Conservation (phyloP, 2,888 invertebrate genomes). For the Rhingia campestris region DNA sequence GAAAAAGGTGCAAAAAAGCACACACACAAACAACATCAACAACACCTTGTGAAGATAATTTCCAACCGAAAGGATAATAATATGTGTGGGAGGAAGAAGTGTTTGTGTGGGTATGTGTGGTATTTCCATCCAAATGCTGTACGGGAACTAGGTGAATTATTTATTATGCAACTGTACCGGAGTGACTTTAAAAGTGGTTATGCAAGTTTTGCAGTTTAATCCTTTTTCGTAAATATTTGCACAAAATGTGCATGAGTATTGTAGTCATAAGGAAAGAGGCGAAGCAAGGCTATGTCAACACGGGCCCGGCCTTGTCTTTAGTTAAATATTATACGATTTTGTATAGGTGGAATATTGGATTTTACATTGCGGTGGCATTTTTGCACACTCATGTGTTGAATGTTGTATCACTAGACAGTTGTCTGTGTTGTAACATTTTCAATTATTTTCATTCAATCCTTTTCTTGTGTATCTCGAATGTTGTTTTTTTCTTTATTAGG, state of each 20-base stretch:
- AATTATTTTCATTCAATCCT: no score
- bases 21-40: not conserved
- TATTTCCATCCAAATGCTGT: not conserved
- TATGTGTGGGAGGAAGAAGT: slow-evolving; percentile 8
- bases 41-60: slow-evolving; percentile 22
- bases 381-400: no score
- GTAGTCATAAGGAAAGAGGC: no score
- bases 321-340: no score
- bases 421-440: no score
- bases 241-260: not conserved
- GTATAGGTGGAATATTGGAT: no score
- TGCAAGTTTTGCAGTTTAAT: not conserved
- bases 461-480: no score
- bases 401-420: no score
- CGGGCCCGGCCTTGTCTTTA: no score
- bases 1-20: not conserved
- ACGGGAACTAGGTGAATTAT: slow-evolving; percentile 15
- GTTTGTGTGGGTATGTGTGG: not conserved
- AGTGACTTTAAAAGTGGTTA: not conserved
- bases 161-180: slow-evolving; percentile 1
- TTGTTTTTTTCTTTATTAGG: no score
- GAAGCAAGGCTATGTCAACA: no score
- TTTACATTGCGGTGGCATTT: no score
- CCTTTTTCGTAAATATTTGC: not conserved
- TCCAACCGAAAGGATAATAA: slow-evolving; percentile 26